Conservation (phyloP, 2,113 vertebrate genomes). For the Oxyura jamaicensis region DNA sequence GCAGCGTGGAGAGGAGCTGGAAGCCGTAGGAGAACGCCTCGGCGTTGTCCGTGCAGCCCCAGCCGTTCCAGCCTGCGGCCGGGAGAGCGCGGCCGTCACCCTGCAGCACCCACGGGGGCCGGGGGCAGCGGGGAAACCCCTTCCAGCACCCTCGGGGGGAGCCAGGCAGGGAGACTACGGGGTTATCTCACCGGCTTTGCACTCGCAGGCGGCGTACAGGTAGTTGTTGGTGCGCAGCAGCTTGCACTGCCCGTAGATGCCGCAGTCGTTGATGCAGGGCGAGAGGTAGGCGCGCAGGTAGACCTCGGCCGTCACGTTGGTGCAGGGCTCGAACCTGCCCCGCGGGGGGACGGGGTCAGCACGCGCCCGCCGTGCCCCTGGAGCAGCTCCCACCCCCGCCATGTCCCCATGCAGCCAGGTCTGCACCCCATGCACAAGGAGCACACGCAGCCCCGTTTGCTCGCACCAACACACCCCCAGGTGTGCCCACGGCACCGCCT, state of each 20-base stretch:
- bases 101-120: background rate
- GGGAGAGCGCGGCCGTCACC: background rate
- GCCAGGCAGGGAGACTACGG: background rate
- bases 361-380: too few relatives aligned
- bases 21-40: conserved; percentile 95
- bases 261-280: conserved; percentile 95
- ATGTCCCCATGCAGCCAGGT: background rate
- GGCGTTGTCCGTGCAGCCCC: conserved; percentile 95
- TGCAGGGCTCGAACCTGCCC: conserved; percentile 84
- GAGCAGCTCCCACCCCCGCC: too few relatives aligned
- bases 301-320: conserved; percentile 89
- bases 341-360: background rate
- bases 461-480: too few relatives aligned
- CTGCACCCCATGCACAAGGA: background rate
- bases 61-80: conserved; percentile 92
- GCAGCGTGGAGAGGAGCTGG: conserved; percentile 94
- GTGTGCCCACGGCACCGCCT: background rate
- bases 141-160: background rate
- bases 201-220: conserved; percentile 96
- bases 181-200: conserved; percentile 90
- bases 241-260: conserved; percentile 97
- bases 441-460: too few relatives aligned
- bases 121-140: too few relatives aligned
- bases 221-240: conserved; percentile 97
- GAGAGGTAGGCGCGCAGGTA: conserved; percentile 94